Evolutionary conservation across 30 jellyfish, hydroid and myxozoan species (phyloP), one percentile per base, ranked within the genome.

Genomic region (Mastigias papua): DNA sequence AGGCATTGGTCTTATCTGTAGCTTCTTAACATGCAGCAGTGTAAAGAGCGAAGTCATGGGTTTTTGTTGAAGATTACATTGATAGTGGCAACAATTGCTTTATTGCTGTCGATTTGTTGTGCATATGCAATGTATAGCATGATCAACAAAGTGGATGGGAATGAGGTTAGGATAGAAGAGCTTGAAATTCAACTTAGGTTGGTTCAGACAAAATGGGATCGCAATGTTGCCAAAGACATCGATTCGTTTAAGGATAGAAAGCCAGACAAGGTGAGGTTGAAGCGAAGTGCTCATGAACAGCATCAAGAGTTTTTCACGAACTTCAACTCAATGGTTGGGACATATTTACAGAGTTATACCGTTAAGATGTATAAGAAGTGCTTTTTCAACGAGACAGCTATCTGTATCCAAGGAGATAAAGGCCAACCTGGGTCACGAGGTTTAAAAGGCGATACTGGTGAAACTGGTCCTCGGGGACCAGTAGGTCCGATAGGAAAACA

Each of bases 341-440:
- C 81, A 26, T 37, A 61, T 29, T 29, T 80, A 5, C 22, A 34
- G 48, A 21, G 34, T 28, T 80, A 60, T 62, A 80, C 62, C 48
- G 62, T 23, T 11, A 73, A 31, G 48, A 31, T 80, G 80, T 80
- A 29, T 51, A 35, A 61, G 28, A 80, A 33, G 51, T 80, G 90
- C 61, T 80, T 80, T 46, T 80, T 20, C 31, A 80, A 80, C 23
- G 73, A 80, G 1, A 80, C 81, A 22, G 90, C 57, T 0, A 80
- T 61, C 65, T 80, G 90, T 73, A 11, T 80, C 48, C 90, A 80
- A 64, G 90, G 90, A 33, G 81, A 80, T 0, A 48, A 60, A n/a
- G 90, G 90, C 6, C 15, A 46, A 8, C 81, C 35, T 19, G 90
- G 90, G 9, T 81, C 80, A 58, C 58, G 71, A 28, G 90, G 90